phyloP scores from a whole-genome alignment of 2,797 vertebrate genomes.

The Molossus molossus region DNA sequence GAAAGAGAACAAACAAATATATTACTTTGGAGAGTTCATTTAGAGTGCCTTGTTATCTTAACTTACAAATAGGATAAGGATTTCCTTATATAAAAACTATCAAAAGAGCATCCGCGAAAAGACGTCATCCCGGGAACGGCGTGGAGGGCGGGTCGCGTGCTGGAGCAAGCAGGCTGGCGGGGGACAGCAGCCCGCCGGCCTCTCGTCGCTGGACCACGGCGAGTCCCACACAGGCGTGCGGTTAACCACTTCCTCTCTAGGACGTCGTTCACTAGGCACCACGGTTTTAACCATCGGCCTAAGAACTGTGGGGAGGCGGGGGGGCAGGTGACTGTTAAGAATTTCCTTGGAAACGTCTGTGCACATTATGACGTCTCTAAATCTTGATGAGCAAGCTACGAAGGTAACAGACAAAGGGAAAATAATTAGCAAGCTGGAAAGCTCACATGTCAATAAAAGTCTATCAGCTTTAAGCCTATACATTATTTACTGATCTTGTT shows the following conservation, averaged over 20 bases:
- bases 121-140: slow-evolving; percentile 75
- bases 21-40: slow-evolving; percentile 84
- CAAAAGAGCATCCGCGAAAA: slow-evolving; percentile 87
- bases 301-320: slow-evolving; percentile 41
- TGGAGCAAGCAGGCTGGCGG: slow-evolving; percentile 55
- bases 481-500: not conserved
- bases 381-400: slow-evolving; percentile 79
- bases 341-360: slow-evolving; percentile 73
- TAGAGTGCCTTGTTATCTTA: slow-evolving; percentile 79
- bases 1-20: slow-evolving; percentile 85
- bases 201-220: slow-evolving; percentile 59
- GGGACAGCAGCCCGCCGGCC: slow-evolving; percentile 58
- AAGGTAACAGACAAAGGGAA: slow-evolving; percentile 65
- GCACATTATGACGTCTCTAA: slow-evolving; percentile 80
- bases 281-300: slow-evolving; percentile 74
- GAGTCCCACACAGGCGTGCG: slow-evolving; percentile 22
- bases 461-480: not conserved
- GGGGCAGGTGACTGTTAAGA: slow-evolving; percentile 28
- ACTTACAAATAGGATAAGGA: slow-evolving; percentile 84
- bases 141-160: slow-evolving; percentile 69
- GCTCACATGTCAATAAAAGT: not conserved
- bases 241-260: slow-evolving; percentile 40
- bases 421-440: slow-evolving; percentile 43
- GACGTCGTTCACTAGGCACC: slow-evolving; percentile 68
- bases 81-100: slow-evolving; percentile 89